Conservation (phyloP, 2,797 vertebrate species). For the Sphaeramia orbicularis region DNA sequence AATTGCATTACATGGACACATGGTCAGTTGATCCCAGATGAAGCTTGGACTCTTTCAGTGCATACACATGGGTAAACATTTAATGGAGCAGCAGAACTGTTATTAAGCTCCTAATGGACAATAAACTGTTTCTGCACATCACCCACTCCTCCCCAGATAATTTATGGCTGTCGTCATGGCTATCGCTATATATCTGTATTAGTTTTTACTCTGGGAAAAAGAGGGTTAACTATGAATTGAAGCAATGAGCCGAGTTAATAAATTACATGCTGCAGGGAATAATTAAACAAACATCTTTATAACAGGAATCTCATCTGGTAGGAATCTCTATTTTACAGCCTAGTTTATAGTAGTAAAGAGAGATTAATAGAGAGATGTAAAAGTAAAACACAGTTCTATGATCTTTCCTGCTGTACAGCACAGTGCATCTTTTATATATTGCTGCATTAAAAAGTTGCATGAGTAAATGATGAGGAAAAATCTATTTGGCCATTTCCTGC, state of each 20-base stretch:
- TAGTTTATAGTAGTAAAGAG: slow-evolving; percentile 14
- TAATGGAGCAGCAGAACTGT: slow-evolving; percentile 53
- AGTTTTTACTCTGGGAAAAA: slow-evolving; percentile 17
- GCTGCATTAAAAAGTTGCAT: slow-evolving; percentile 6
- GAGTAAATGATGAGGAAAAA: slow-evolving; percentile 31
- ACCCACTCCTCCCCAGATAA: slow-evolving; percentile 34
- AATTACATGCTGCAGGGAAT: slow-evolving; percentile 34
- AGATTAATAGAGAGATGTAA: slow-evolving; percentile 17
- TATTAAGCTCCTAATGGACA: slow-evolving; percentile 52
- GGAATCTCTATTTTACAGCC: slow-evolving; percentile 2
- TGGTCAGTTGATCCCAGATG: slow-evolving; percentile 30
- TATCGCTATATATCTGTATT: slow-evolving; percentile 14
- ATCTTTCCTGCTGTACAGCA: not conserved
- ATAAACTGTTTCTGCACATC: slow-evolving; percentile 35
- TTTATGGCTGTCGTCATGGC: slow-evolving; percentile 2
- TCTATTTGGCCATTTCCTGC: slow-evolving; percentile 47
- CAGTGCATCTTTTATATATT: not conserved
- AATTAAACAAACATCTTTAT: slow-evolving; percentile 43
- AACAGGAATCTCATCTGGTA: not conserved
- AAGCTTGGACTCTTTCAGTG: slow-evolving; percentile 29
- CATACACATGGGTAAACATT: slow-evolving; percentile 44
- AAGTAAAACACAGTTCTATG: not conserved
- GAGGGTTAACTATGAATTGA: slow-evolving; percentile 19
- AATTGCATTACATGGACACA: slow-evolving; percentile 41
- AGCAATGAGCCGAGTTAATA: slow-evolving; percentile 39